Percentiles rank a stretch among this genome's conserved stretches.
Evolutionary conservation across 2,113 vertebrate genomes (phyloP).

Genomic region (Pheucticus melanocephalus): DNA sequence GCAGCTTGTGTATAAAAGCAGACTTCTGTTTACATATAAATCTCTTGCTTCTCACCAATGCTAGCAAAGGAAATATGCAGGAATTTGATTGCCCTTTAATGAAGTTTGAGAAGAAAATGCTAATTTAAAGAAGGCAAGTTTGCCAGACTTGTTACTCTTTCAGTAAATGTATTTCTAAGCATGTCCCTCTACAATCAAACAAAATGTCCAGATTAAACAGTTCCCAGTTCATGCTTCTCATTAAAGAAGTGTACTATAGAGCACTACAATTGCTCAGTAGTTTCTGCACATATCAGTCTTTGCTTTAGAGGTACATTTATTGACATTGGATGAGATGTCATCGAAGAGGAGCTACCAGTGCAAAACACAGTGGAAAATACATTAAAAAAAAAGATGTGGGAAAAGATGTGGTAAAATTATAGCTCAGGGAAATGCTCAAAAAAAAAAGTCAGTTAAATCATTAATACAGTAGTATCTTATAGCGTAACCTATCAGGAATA

Average conservation of each 20-base stretch:
- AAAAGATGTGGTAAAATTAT: neutral
- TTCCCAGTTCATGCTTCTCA: neutral
- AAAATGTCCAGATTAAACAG: neutral
- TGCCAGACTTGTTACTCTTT: neutral
- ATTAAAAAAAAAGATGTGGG: neutral
- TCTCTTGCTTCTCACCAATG: constrained; percentile 46
- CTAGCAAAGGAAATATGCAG: constrained; percentile 7
- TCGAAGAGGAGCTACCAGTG: neutral
- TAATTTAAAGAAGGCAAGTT: constrained; percentile 23
- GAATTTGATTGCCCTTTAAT: constrained; percentile 45
- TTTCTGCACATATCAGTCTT: neutral
- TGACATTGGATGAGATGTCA: neutral
- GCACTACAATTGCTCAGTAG: neutral
- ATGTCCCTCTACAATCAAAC: neutral
- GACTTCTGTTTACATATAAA: constrained; percentile 35
- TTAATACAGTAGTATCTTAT: neutral
- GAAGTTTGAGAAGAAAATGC: neutral
- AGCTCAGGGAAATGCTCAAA: neutral
- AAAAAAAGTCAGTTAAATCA: neutral
- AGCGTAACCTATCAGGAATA: neutral
- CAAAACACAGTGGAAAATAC: neutral
- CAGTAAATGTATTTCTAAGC: constrained; percentile 44
- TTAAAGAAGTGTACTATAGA: neutral
- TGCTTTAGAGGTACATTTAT: neutral
- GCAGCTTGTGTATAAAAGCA: neutral